phyloP scores from a whole-genome alignment of 2,113 vertebrate species.

The Fregetta grallaria region DNA sequence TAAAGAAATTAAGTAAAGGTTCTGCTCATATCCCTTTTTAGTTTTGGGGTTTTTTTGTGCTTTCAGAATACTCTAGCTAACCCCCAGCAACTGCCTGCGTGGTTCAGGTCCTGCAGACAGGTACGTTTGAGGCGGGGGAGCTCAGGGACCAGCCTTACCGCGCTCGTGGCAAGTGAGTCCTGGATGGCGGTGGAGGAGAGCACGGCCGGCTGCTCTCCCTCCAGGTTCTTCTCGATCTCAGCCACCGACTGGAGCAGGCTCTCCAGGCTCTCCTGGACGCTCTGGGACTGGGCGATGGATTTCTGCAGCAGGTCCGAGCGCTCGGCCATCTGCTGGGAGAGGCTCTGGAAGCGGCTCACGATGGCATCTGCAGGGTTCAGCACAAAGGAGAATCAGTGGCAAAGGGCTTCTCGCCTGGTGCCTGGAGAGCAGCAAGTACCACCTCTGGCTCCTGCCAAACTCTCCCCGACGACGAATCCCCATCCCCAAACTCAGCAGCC shows the following conservation, averaged over 20 bases:
- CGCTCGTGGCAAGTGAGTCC: constrained; percentile 84
- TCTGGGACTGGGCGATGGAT: constrained; percentile 92
- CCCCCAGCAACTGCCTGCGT: fast-evolving
- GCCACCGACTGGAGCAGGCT: constrained; percentile 85
- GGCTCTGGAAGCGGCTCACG: constrained; percentile 80
- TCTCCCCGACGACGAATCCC: neutral
- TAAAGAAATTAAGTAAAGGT: neutral
- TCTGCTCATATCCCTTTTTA: neutral
- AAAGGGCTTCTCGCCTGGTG: neutral
- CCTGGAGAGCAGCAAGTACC: neutral
- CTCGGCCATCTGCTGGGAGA: constrained; percentile 81
- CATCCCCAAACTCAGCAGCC: neutral
- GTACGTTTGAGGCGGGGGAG: fast-evolving
- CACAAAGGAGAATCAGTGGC: neutral
- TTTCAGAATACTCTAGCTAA: neutral
- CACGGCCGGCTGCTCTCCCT: constrained; percentile 63
- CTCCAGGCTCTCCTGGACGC: constrained; percentile 91
- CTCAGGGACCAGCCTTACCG: constrained; percentile 71
- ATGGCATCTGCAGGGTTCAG: constrained; percentile 77
- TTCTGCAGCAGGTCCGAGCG: constrained; percentile 91
- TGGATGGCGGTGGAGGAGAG: constrained; percentile 85
- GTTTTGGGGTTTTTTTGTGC: too few species aligned
- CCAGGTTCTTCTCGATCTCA: constrained; percentile 75
- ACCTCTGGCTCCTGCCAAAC: neutral
- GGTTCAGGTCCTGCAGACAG: neutral